phyloP scores from a whole-genome alignment of 2,797 vertebrate species.

The Gymnoscopelus braueri region DNA sequence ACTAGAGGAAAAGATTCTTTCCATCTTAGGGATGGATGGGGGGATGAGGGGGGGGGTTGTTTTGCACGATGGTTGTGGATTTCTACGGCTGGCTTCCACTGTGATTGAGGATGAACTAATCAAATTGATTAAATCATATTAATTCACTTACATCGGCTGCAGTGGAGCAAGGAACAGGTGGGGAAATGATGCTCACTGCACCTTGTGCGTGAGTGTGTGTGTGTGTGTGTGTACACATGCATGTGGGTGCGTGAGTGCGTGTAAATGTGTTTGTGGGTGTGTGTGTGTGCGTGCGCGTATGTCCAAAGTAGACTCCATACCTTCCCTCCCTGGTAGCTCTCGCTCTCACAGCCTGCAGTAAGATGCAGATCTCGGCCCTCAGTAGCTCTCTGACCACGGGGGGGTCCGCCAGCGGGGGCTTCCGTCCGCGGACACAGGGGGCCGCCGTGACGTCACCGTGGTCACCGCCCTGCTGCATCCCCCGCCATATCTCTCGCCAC shows the following conservation, averaged over 20 bases:
- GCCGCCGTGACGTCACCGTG: slow-evolving; percentile 21
- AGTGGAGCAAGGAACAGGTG: not conserved
- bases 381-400: slow-evolving; percentile 71
- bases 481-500: slow-evolving; percentile 57
- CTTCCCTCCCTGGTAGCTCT: slow-evolving; percentile 39
- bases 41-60: too few relatives aligned
- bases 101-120: too few relatives aligned
- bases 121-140: too few relatives aligned
- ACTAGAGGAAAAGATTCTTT: too few relatives aligned
- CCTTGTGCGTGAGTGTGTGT: not conserved
- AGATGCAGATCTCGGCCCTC: slow-evolving; percentile 70
- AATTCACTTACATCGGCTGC: too few relatives aligned
- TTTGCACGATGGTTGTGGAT: too few relatives aligned
- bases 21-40: too few relatives aligned
- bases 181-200: too few relatives aligned
- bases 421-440: not conserved
- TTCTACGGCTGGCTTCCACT: too few relatives aligned
- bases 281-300: slow-evolving; percentile 18
- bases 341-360: slow-evolving; percentile 60
- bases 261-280: not conserved
- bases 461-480: slow-evolving; percentile 22
- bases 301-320: slow-evolving; percentile 36
- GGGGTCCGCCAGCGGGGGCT: slow-evolving; percentile 58
- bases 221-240: not conserved
- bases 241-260: not conserved